Evolutionary conservation across 2,797 vertebrate genomes (phyloP), one percentile per base, ranked within the genome.

Genomic region (Leuciscus waleckii): DNA sequence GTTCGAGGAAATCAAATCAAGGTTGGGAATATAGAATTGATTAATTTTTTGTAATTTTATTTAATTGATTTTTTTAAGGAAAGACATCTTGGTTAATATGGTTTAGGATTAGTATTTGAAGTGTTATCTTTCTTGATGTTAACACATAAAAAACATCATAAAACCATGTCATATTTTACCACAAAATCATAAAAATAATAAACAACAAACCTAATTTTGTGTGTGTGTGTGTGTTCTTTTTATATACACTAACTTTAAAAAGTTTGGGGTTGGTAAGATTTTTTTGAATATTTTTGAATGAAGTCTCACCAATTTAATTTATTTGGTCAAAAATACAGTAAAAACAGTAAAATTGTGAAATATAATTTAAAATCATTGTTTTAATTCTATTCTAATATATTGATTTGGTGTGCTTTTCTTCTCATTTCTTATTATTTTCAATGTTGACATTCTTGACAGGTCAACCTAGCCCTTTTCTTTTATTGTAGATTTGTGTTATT

Each of bases 1-100:
- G 19, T 82, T 41, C 1, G 41, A 49, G 54, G 69, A 63, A 63
- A 74, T 63, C 26, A 23, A 70, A 56, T 70, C 54, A 70, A 70
- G 35, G 23, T 39, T 70, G 49, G 23, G 32, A 81, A 54, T 70
- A 67, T 70, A 41, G 75, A 41, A 29, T 29, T 11, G 1, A 4
- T 17, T 29, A 2, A 29, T 29, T 29, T 29, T 29, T 17, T 16
- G n/a, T n/a, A n/a, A n/a, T 1, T 67, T 26, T 35, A 2, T 67
- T 37, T 67, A 3, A 8, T 32, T 35, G 3, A 13, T 65, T 13
- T 13, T 51, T 51, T 19, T 39, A 61, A 63, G 11, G 5, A 63
- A 29, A 63, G 5, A 29, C 11, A 14, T 63, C 13, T 63, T 63
- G 5, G 13, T 63, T 29, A 32, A 65, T 21, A 68, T 68, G 32